Base-by-base conservation (phyloP, 2,113 vertebrate genomes). In the Plecotus auritus region DNA sequence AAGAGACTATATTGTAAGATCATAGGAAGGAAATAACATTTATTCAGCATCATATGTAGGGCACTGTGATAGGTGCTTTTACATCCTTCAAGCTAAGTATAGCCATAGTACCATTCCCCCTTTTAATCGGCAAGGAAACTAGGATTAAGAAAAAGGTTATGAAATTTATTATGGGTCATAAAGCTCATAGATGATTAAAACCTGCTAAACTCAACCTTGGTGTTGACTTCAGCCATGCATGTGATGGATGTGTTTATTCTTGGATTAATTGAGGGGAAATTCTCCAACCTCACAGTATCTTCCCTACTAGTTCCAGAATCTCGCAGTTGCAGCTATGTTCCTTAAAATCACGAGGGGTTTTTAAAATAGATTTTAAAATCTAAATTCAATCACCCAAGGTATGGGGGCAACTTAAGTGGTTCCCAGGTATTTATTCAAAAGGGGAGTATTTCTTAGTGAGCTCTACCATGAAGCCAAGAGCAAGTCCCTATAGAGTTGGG, bases 21-120 rank as follows among this genome's bases (percentile, higher is more conserved):
- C 23, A 56, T 51, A 64, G 93, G 82, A 95, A 90, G 93, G 80
- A 94, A 95, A 70, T 70, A 49, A 78, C 93, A 94, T 96, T 82
- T 92, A 94, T 93, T 96, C 90, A 95, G 61, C 17, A 85, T 61
- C 66, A 69, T 70, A 64, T 76, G 47, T 47, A 85, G 61, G 85
- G 67, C 11, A 70, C 70, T 42, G 35, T 56, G 88, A 74, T 93
- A 92, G 72, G 76, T 64, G 32, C 28, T 77, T 93, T 93, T 73
- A 86, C 12, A 78, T 74, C 78, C 78, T 85, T 61, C 28, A 37
- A 92, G 61, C 69, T 85, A 85, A 85, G 35, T 74, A 49, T 85
- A 80, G 72, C 56, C 32, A 64, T 54, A 90, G 23, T 28, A 69
- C 77, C 66, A 70, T 67, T 84, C 28, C 54, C 47, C 30, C 54